Evolutionary conservation across 1,140 invertebrate species (phyloP).

Genomic region (Euura lappo): DNA sequence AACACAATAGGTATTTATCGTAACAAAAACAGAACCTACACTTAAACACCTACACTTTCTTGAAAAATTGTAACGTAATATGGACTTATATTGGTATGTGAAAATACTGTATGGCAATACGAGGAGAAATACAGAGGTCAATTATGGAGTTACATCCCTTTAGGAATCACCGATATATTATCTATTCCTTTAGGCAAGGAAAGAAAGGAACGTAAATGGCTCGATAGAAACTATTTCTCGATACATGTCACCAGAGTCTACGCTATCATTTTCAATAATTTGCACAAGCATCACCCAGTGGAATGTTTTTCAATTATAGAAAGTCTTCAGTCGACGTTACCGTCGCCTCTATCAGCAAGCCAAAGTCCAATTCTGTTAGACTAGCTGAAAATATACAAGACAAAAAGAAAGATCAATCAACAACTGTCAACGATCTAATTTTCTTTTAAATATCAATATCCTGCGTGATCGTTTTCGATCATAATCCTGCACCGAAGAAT

Average conservation of each 20-base stretch:
- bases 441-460: conserved; percentile 18
- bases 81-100: neutral
- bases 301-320: conserved; percentile 37
- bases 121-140: neutral
- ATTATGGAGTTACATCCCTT: no score
- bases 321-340: conserved; percentile 67
- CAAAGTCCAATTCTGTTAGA: conserved; percentile 81
- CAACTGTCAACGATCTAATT: conserved; percentile 14
- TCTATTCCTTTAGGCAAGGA: no score
- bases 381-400: conserved; percentile 63
- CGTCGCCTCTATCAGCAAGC: conserved; percentile 81
- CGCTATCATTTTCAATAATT: no score
- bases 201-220: no score
- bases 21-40: neutral
- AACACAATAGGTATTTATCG: neutral
- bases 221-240: no score
- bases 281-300: no score
- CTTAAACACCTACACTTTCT: neutral
- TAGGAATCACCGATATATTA: no score
- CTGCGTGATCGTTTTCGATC: no score
- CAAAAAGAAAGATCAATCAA: conserved; percentile 23
- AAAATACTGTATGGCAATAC: conserved; percentile 3
- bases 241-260: no score
- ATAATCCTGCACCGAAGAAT: no score
- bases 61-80: neutral